Conservation (phyloP, 2,888 invertebrate genomes). For the Euspilapteryx auroguttella region DNA sequence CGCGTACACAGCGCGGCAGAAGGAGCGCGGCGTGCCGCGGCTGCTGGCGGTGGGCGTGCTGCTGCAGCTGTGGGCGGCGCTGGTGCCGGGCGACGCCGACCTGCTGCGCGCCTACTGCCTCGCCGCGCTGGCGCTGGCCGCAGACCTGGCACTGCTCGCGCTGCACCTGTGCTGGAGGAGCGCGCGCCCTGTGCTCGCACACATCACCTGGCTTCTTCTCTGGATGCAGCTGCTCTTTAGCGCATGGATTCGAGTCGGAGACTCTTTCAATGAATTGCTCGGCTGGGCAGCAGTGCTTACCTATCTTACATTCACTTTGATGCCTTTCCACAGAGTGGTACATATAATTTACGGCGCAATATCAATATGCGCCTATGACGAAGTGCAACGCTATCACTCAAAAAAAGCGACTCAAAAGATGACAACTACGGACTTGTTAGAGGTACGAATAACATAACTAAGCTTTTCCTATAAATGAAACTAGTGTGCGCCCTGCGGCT, state of each 20-base stretch:
- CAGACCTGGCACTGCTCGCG: conserved; percentile 21
- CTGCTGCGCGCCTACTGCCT: conserved; percentile 25
- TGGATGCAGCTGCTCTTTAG: conserved; percentile 35
- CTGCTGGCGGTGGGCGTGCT: conserved; percentile 30
- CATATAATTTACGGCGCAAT: conserved; percentile 11
- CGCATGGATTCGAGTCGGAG: conserved; percentile 48
- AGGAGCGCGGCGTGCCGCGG: conserved; percentile 37
- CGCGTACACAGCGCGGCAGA: conserved; percentile 37
- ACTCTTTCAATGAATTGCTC: conserved; percentile 63
- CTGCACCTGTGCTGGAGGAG: conserved; percentile 20
- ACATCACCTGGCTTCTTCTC: conserved; percentile 67
- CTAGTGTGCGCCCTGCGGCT: no score
- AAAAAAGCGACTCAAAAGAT: no score
- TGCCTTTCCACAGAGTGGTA: conserved; percentile 61
- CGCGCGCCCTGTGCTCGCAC: conserved; percentile 60
- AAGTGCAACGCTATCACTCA: no score
- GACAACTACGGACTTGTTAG: no score
- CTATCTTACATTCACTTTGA: conserved; percentile 73
- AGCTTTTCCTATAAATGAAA: no score
- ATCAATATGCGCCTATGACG: neutral
- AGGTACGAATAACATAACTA: no score
- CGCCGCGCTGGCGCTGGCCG: conserved; percentile 18
- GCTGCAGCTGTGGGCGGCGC: conserved; percentile 28
- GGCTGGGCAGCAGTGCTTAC: conserved; percentile 77
- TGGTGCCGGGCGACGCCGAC: conserved; percentile 42